Conservation (phyloP, 2,888 invertebrate genomes). For the Alloscopus bannaensis region DNA sequence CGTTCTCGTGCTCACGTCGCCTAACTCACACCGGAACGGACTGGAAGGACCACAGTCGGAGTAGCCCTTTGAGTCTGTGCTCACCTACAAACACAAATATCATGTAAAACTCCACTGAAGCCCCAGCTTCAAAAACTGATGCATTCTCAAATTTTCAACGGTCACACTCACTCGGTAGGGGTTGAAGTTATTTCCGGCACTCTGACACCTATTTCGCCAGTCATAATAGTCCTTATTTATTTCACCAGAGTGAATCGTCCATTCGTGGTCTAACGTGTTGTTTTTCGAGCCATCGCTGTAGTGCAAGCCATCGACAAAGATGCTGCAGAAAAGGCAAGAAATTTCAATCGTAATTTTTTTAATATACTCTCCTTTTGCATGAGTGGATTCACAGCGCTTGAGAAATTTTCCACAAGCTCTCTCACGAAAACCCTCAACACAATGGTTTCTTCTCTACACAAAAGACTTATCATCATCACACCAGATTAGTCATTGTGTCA, state of each 20-base stretch:
- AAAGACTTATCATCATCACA: too few relatives aligned
- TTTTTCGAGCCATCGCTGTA: conserved; percentile 87
- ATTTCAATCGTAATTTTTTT: too few relatives aligned
- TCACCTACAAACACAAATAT: conserved; percentile 61
- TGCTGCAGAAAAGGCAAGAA: too few relatives aligned
- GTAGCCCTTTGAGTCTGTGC: conserved; percentile 72
- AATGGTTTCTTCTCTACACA: too few relatives aligned
- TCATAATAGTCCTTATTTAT: conserved; percentile 93
- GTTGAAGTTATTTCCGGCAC: conserved; percentile 86
- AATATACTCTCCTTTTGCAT: too few relatives aligned
- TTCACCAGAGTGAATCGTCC: conserved; percentile 87
- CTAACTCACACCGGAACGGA: conserved; percentile 78
- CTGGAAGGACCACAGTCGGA: conserved; percentile 75
- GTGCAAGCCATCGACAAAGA: conserved; percentile 88
- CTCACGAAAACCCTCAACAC: too few relatives aligned
- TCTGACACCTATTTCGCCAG: conserved; percentile 90
- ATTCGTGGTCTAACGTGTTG: conserved; percentile 78
- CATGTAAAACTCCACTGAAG: conserved; percentile 3
- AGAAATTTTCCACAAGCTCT: too few relatives aligned
- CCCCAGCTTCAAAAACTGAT: too few relatives aligned
- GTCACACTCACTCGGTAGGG: conserved; percentile 81
- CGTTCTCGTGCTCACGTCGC: conserved; percentile 80
- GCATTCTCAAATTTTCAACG: too few relatives aligned
- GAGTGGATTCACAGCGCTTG: too few relatives aligned
- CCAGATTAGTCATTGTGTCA: too few relatives aligned